These are phyloP conservation scores for Hemibagrus wyckioides DNA, from an alignment of 2,113 vertebrate species.

Conservation along the genomic window DNA sequence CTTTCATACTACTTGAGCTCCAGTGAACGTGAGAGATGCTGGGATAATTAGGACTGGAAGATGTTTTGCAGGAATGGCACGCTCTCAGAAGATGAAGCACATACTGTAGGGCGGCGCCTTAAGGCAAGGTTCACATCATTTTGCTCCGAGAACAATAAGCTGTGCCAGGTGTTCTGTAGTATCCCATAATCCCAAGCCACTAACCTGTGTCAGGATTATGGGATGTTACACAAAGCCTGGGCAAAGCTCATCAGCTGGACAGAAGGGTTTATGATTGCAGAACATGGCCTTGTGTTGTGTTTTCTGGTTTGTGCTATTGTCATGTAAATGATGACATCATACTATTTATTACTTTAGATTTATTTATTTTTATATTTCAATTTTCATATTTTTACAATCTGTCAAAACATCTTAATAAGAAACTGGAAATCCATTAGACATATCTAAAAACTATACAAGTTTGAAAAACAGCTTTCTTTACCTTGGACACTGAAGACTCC, in stretches of 20 bases:
- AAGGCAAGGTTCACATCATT: constrained; percentile 17
- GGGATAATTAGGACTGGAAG: constrained; percentile 36
- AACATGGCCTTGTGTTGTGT: neutral
- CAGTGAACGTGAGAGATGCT: constrained; percentile 60
- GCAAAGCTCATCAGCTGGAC: neutral
- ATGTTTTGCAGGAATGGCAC: constrained; percentile 29
- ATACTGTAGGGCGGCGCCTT: neutral
- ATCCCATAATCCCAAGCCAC: neutral
- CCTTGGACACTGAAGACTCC: neutral
- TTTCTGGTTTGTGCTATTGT: neutral
- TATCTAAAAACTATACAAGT: neutral
- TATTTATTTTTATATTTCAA: too few relatives aligned
- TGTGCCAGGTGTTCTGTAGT: neutral
- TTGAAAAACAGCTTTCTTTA: too few relatives aligned
- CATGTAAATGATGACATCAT: neutral
- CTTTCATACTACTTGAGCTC: constrained; percentile 22
- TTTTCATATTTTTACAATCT: too few relatives aligned
- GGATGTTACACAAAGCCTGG: neutral
- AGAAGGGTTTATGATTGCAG: neutral
- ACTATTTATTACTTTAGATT: neutral
- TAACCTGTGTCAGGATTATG: neutral
- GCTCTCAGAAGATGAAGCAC: constrained; percentile 7
- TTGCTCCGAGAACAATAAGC: constrained; percentile 21
- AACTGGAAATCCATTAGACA: neutral
- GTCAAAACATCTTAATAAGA: neutral